Percentiles rank a stretch among this genome's conserved stretches.
Conservation (phyloP, 2,888 invertebrate species). For the Agelastica alni region DNA sequence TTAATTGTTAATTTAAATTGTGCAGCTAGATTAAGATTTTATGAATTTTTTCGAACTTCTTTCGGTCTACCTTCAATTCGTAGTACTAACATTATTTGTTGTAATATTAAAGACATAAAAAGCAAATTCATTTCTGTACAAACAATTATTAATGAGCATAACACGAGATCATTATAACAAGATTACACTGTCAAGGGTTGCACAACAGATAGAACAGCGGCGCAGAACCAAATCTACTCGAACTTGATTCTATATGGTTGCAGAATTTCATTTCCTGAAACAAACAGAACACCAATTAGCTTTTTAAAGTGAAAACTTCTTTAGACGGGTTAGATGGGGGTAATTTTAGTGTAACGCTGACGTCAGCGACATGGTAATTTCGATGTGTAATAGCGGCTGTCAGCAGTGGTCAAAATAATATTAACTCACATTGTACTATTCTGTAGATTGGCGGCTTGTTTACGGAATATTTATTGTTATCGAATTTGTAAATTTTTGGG, state of each 20-base stretch:
- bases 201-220: slow-evolving; percentile 49
- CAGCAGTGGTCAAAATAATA: too few species aligned
- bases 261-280: slow-evolving; percentile 43
- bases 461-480: too few species aligned
- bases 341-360: too few species aligned
- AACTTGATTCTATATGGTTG: slow-evolving; percentile 37
- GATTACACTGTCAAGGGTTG: slow-evolving; percentile 48
- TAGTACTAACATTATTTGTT: slow-evolving; percentile 23
- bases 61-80: slow-evolving; percentile 4
- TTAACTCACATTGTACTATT: too few species aligned
- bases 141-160: slow-evolving; percentile 56
- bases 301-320: too few species aligned
- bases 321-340: too few species aligned
- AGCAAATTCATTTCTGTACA: slow-evolving; percentile 52
- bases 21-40: too few species aligned
- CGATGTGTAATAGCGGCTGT: too few species aligned
- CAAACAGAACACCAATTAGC: slow-evolving; percentile 35
- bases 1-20: too few species aligned
- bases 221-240: slow-evolving; percentile 37
- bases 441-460: too few species aligned
- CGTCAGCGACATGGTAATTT: too few species aligned
- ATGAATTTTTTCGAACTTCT: slow-evolving; percentile 10
- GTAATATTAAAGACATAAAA: slow-evolving; percentile 45
- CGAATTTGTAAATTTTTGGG: too few species aligned
- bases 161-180: slow-evolving; percentile 57